These are phyloP conservation scores for Cartodere bifasciata DNA, from an alignment of 2,888 invertebrate species.

Conservation along the genomic window DNA sequence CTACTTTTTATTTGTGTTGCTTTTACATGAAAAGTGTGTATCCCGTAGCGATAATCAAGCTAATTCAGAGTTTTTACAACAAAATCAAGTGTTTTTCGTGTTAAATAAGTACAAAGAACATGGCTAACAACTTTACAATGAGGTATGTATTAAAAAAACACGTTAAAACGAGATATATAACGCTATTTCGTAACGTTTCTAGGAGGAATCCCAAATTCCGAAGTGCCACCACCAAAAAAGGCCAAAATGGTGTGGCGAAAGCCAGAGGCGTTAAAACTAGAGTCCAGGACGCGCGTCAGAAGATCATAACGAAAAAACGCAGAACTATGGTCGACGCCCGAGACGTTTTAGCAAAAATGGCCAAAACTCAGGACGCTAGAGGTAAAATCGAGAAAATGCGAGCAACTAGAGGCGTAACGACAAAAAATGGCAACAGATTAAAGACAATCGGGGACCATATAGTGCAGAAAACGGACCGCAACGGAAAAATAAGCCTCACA, in stretches of 20 bases:
- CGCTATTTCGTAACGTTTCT: too few relatives aligned
- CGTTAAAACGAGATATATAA: too few relatives aligned
- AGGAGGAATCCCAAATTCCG: too few relatives aligned
- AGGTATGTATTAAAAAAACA: too few relatives aligned
- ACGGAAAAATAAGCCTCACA: slow-evolving; percentile 40
- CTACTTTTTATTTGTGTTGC: too few relatives aligned
- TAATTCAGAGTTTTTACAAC: too few relatives aligned
- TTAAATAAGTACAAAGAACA: too few relatives aligned
- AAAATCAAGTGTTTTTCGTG: too few relatives aligned
- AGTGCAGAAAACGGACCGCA: slow-evolving; percentile 38
- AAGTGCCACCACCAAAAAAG: slow-evolving; percentile 14
- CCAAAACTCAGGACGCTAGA: slow-evolving; percentile 63
- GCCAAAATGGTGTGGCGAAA: slow-evolving; percentile 3
- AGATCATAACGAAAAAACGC: slow-evolving; percentile 67
- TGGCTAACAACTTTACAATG: too few relatives aligned
- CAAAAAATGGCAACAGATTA: slow-evolving; percentile 26
- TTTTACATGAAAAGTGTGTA: too few relatives aligned
- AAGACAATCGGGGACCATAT: slow-evolving; percentile 36
- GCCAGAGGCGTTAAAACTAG: slow-evolving; percentile 19
- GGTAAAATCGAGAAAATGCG: slow-evolving; percentile 55
- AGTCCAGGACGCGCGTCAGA: slow-evolving; percentile 58
- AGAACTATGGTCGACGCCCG: slow-evolving; percentile 66
- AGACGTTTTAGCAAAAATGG: slow-evolving; percentile 64
- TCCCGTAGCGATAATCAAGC: too few relatives aligned
- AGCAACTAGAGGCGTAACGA: slow-evolving; percentile 30